Evolutionary conservation across 2,113 vertebrate genomes (phyloP).

Genomic region (Fukomys damarensis): DNA sequence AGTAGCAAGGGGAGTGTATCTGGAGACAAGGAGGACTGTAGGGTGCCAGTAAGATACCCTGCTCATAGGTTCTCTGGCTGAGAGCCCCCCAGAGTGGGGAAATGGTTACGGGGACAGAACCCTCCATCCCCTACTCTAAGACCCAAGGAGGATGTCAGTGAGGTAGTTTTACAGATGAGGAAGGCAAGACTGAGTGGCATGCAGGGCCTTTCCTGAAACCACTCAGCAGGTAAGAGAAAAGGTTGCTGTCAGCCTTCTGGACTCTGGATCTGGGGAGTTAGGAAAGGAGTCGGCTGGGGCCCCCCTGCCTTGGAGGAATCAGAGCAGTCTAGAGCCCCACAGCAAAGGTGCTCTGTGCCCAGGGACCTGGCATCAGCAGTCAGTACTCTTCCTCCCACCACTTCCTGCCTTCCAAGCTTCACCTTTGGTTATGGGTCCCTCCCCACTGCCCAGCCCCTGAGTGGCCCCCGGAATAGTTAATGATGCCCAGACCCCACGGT

Average conservation of each 20-base stretch:
- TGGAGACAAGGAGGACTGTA: neutral
- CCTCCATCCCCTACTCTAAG: neutral
- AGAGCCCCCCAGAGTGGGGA: neutral
- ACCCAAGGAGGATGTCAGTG: neutral
- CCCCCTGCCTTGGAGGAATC: neutral
- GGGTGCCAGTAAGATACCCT: neutral
- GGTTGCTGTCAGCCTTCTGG: neutral
- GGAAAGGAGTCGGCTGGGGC: neutral
- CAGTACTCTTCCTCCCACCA: slow-evolving; percentile 24
- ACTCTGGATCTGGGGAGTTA: neutral
- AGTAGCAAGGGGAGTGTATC: neutral
- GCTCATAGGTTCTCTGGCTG: neutral
- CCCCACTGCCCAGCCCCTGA: neutral
- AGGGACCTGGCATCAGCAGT: neutral
- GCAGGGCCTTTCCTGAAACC: neutral
- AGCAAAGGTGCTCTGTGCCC: neutral
- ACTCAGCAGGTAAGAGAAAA: too few relatives aligned
- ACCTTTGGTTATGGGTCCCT: neutral
- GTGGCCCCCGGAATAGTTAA: slow-evolving; percentile 66
- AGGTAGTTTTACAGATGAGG: neutral
- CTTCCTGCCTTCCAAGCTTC: slow-evolving; percentile 61
- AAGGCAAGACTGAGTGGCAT: neutral
- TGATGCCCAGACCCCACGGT: slow-evolving; percentile 67
- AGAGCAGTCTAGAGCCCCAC: neutral
- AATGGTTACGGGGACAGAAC: neutral